Evolutionary conservation across 2,797 vertebrate genomes (phyloP).

Genomic region (Thunnus albacares): DNA sequence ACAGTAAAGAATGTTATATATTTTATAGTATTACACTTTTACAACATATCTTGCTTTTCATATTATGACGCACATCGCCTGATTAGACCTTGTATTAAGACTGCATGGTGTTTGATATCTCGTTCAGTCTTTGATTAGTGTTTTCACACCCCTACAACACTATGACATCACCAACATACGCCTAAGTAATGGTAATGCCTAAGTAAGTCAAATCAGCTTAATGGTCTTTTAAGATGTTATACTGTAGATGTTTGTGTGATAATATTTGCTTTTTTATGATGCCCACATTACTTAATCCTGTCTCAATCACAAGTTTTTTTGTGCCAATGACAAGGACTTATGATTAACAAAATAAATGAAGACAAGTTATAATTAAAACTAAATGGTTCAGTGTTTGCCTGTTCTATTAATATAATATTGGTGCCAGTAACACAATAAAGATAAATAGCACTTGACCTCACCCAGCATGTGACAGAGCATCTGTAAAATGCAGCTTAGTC

Average conservation of each 20-base stretch:
- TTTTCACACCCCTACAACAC: too few species aligned
- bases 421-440: slow-evolving; percentile 13
- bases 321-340: not conserved
- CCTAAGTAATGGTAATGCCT: not conserved
- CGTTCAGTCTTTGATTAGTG: too few species aligned
- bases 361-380: not conserved
- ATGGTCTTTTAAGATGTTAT: not conserved
- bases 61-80: too few species aligned
- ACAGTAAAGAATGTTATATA: too few species aligned
- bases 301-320: not conserved
- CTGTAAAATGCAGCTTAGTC: slow-evolving; percentile 7
- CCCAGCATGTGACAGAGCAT: not conserved
- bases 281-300: not conserved
- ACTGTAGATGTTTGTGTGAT: too few species aligned
- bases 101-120: too few species aligned
- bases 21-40: too few species aligned
- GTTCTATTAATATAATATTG: not conserved
- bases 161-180: too few species aligned
- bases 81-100: too few species aligned
- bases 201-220: not conserved
- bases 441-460: not conserved
- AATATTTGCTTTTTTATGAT: not conserved
- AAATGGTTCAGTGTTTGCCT: not conserved
- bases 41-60: too few species aligned
- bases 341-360: not conserved